Evolutionary conservation across 2,113 vertebrate species (phyloP).

Genomic region (Gavia stellata): DNA sequence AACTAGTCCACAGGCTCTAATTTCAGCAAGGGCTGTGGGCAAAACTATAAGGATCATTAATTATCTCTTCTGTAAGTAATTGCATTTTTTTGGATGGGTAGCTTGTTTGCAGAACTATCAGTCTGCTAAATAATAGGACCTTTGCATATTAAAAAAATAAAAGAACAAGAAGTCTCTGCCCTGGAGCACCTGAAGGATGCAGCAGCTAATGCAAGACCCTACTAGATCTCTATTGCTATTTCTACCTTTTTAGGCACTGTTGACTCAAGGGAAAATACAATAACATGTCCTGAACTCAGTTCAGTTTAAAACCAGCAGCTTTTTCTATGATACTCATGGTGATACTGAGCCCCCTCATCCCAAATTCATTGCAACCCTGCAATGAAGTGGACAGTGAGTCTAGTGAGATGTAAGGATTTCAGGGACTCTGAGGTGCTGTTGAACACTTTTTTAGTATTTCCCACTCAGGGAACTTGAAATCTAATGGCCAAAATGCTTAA

Average conservation of each 20-base stretch:
- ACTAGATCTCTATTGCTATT: neutral
- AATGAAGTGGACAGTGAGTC: neutral
- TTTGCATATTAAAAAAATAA: neutral
- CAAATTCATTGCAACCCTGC: neutral
- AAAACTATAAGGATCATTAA: neutral
- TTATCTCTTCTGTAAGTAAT: slow-evolving; percentile 3
- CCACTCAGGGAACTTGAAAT: neutral
- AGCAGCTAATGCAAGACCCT: neutral
- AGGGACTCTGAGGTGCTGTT: neutral
- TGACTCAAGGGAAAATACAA: neutral
- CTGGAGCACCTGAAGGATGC: neutral
- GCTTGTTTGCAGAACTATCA: neutral
- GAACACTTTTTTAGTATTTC: neutral
- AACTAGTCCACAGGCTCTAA: neutral
- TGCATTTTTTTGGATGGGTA: neutral
- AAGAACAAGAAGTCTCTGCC: neutral
- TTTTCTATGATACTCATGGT: neutral
- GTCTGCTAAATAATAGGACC: neutral
- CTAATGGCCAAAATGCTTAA: neutral
- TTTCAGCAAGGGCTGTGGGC: neutral
- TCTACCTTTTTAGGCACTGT: neutral
- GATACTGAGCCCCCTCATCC: neutral
- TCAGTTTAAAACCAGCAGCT: neutral
- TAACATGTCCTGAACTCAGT: neutral
- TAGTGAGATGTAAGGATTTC: neutral